A percentile compares a stretch with the other conserved stretches of the same genome.
These are phyloP conservation scores for Andricus quercusramuli DNA, from an alignment of 2,888 invertebrate species.

Conservation along the genomic window DNA sequence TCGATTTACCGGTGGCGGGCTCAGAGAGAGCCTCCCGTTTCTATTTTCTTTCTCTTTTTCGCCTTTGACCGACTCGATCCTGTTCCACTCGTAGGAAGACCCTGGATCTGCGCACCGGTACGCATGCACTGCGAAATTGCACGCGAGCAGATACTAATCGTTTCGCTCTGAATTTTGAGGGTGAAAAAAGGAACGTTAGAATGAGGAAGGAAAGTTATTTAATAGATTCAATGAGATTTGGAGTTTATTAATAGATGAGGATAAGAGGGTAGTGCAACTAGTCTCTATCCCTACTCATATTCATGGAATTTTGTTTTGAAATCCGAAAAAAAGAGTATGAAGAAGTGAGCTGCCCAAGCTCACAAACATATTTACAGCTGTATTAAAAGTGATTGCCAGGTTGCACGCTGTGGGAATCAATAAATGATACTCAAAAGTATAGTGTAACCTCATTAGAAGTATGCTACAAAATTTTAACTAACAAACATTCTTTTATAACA, in stretches of 20 bases:
- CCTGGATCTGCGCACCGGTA: slow-evolving; percentile 39
- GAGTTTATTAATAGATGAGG: not conserved
- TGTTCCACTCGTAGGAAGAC: slow-evolving; percentile 16
- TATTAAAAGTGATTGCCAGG: no score
- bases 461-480: no score
- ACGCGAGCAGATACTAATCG: slow-evolving; percentile 19
- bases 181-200: not conserved
- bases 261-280: not conserved
- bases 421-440: no score
- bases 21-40: slow-evolving; percentile 51
- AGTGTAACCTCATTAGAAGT: no score
- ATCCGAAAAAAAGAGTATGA: no score
- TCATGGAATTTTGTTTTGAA: no score
- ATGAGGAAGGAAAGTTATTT: not conserved
- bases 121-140: slow-evolving; percentile 12
- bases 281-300: no score
- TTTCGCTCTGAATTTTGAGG: not conserved
- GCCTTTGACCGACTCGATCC: slow-evolving; percentile 34
- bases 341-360: no score
- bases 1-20: slow-evolving; percentile 57
- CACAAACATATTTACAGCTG: no score
- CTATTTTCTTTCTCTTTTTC: slow-evolving; percentile 43
- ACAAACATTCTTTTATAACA: no score
- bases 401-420: no score
- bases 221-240: not conserved